A percentile compares a stretch with the other conserved stretches of the same genome.
These are phyloP conservation scores for Sebastes diploproa DNA, from an alignment of 2,797 vertebrate species.

Conservation along the genomic window DNA sequence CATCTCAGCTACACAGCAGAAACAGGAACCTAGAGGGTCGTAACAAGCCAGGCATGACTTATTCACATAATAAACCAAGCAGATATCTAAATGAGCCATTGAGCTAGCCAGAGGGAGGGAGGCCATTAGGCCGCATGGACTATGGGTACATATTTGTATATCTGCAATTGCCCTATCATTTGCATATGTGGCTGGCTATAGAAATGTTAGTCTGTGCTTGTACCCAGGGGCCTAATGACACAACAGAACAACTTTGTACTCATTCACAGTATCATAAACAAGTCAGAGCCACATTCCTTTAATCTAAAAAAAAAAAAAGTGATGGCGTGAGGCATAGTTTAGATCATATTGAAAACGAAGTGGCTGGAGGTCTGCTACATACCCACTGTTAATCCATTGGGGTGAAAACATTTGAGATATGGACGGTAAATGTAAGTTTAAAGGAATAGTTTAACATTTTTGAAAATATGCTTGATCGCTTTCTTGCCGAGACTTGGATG, in stretches of 20 bases:
- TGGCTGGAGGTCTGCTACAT: not conserved
- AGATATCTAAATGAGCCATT: slow-evolving; percentile 84
- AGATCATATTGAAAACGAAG: not conserved
- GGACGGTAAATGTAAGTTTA: not conserved
- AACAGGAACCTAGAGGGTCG: slow-evolving; percentile 81
- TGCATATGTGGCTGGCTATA: slow-evolving; percentile 72
- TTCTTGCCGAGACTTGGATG: not conserved
- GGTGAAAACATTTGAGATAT: not conserved
- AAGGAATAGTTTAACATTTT: not conserved
- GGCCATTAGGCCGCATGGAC: slow-evolving; percentile 77
- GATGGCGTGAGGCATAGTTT: not conserved
- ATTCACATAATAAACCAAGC: slow-evolving; percentile 82
- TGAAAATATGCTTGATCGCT: not conserved
- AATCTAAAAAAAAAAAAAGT: not conserved
- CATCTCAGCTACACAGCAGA: slow-evolving; percentile 80
- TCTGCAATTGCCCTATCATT: slow-evolving; percentile 82
- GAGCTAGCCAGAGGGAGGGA: slow-evolving; percentile 74
- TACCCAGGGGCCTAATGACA: slow-evolving; percentile 48
- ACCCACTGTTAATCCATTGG: not conserved
- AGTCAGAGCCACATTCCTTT: slow-evolving; percentile 32
- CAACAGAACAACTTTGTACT: slow-evolving; percentile 50
- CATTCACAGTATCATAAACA: slow-evolving; percentile 50
- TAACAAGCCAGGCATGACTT: slow-evolving; percentile 82
- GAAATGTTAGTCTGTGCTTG: slow-evolving; percentile 45
- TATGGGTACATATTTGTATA: slow-evolving; percentile 84